phyloP scores from a whole-genome alignment of 2,888 invertebrate species.

The Synanthedon vespiformis region DNA sequence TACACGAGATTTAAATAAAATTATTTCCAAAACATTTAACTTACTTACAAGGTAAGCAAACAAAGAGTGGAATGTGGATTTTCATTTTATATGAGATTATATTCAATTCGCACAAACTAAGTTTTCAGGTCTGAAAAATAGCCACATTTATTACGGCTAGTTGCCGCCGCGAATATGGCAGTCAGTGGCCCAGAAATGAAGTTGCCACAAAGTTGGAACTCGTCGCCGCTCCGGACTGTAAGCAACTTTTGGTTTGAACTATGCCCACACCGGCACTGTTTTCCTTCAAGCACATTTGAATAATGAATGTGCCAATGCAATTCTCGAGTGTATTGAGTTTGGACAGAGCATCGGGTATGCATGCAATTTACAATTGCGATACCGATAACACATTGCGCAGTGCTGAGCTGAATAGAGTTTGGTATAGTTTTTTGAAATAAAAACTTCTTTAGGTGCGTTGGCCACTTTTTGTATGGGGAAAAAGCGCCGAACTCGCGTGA shows the following conservation, averaged over 20 bases:
- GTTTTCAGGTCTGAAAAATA: slow-evolving; percentile 19
- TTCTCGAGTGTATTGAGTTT: neutral
- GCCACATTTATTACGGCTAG: slow-evolving; percentile 23
- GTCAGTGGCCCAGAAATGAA: slow-evolving; percentile 24
- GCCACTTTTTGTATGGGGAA: too few relatives aligned
- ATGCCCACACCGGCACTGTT: neutral
- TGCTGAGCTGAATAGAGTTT: too few relatives aligned
- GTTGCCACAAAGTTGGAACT: slow-evolving; percentile 24
- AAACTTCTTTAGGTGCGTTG: too few relatives aligned
- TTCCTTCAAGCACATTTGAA: neutral
- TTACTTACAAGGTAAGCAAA: too few relatives aligned
- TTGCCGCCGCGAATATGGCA: slow-evolving; percentile 22
- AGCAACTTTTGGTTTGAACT: slow-evolving; percentile 8
- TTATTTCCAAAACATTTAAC: too few relatives aligned
- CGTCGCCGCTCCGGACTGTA: slow-evolving; percentile 10
- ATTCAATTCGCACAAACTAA: slow-evolving; percentile 5
- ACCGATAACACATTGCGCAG: neutral
- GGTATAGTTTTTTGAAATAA: too few relatives aligned
- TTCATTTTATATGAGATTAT: too few relatives aligned
- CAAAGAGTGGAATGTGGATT: too few relatives aligned
- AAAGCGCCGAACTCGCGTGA: too few relatives aligned
- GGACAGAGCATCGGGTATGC: neutral
- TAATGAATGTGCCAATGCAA: neutral
- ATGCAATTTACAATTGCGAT: neutral
- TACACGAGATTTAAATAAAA: too few relatives aligned